phyloP scores from a whole-genome alignment of 2,888 invertebrate species.

The Hemicrepidius hirtus region DNA sequence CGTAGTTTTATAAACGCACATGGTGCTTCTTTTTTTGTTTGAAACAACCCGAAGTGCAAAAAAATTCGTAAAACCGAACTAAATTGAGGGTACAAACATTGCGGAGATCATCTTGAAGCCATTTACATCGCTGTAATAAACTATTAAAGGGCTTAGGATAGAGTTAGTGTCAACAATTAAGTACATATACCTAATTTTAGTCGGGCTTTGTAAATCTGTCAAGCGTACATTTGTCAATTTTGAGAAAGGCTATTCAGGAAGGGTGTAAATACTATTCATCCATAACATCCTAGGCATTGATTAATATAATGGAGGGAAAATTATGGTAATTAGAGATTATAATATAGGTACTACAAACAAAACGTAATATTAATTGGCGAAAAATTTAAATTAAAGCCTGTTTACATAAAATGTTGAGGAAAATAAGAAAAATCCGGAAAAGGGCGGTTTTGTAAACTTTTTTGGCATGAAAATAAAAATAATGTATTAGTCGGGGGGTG shows the following conservation, averaged over 20 bases:
- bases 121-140: slow-evolving; percentile 8
- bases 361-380: no score
- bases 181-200: background rate
- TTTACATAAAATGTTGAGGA: no score
- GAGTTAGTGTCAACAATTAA: slow-evolving; percentile 20
- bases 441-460: no score
- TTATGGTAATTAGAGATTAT: no score
- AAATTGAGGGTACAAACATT: background rate
- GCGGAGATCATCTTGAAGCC: background rate
- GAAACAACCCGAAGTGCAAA: background rate
- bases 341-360: no score
- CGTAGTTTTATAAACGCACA: slow-evolving; percentile 42
- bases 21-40: slow-evolving; percentile 32
- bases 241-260: background rate
- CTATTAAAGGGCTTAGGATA: slow-evolving; percentile 11
- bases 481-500: no score
- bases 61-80: background rate
- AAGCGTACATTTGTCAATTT: background rate
- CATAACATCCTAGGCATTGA: no score
- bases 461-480: no score
- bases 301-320: no score
- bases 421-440: no score
- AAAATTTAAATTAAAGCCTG: no score
- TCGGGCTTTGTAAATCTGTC: slow-evolving; percentile 17
- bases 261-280: background rate